Evolutionary conservation across 53 echinoderm and acorn worm genomes (phyloP).

Genomic region (Henricia sp.): DNA sequence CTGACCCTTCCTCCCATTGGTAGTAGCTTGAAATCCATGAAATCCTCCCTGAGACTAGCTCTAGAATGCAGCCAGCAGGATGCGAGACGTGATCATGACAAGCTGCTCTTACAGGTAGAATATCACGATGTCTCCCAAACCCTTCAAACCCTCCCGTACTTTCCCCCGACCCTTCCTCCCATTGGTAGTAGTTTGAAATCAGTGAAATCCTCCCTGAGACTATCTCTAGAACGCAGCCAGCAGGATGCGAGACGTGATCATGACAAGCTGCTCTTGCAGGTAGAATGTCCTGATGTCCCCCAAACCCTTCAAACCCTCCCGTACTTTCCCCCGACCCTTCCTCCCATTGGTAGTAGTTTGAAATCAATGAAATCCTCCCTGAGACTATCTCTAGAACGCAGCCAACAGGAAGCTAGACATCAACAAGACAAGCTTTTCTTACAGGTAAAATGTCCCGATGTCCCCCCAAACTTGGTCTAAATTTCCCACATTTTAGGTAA

Average conservation of each 20-base stretch:
- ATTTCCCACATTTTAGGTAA: no score
- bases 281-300: neutral
- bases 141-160: no score
- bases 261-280: conserved; percentile 87
- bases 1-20: neutral
- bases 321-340: neutral
- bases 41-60: no score
- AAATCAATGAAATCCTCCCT: neutral
- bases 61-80: no score
- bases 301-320: neutral
- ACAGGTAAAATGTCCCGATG: conserved; percentile 64
- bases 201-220: no score
- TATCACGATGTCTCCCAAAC: no score
- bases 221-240: conserved; percentile 86
- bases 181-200: no score
- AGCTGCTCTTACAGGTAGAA: no score
- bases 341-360: neutral
- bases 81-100: no score
- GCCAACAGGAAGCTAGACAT: conserved; percentile 87
- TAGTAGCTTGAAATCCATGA: no score
- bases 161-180: no score
- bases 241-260: conserved; percentile 88
- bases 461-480: neutral
- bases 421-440: conserved; percentile 83
- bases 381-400: conserved; percentile 81